phyloP scores from a whole-genome alignment of 2,797 vertebrate genomes.

The Gymnothorax reevesii region DNA sequence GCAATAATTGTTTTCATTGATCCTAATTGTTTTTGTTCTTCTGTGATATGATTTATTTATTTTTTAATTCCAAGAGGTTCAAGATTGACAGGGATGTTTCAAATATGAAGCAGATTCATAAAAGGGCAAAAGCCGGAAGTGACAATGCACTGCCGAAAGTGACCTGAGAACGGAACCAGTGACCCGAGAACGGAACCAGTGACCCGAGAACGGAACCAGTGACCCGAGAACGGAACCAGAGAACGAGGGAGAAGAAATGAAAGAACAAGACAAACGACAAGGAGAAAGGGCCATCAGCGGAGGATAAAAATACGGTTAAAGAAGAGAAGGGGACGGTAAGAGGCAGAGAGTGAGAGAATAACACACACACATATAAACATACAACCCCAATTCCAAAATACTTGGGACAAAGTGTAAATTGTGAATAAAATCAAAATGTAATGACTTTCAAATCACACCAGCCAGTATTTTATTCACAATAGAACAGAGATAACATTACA shows the following conservation, averaged over 20 bases:
- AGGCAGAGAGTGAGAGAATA: neutral
- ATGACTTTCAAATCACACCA: too few species aligned
- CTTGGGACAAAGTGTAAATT: too few species aligned
- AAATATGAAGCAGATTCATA: neutral
- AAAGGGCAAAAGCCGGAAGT: conserved; percentile 16
- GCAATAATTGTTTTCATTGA: conserved; percentile 22
- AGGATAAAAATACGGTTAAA: too few species aligned
- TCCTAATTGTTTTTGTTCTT: conserved; percentile 41
- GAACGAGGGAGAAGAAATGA: neutral
- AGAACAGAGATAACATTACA: too few species aligned
- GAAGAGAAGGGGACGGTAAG: conserved; percentile 47
- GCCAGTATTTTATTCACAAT: too few species aligned
- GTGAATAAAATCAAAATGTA: too few species aligned
- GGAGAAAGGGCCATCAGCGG: too few species aligned
- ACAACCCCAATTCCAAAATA: too few species aligned
- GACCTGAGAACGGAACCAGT: neutral
- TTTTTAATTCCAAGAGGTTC: conserved; percentile 34
- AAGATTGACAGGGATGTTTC: neutral
- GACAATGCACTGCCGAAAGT: neutral
- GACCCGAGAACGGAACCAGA: neutral
- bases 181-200: neutral
- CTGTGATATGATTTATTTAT: conserved; percentile 32
- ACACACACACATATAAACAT: neutral
- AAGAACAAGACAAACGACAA: neutral
- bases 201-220: neutral